Evolutionary conservation across 2,113 vertebrate species (phyloP), one percentile per base, ranked within the genome.

Genomic region (Beaufortia kweichowensis): DNA sequence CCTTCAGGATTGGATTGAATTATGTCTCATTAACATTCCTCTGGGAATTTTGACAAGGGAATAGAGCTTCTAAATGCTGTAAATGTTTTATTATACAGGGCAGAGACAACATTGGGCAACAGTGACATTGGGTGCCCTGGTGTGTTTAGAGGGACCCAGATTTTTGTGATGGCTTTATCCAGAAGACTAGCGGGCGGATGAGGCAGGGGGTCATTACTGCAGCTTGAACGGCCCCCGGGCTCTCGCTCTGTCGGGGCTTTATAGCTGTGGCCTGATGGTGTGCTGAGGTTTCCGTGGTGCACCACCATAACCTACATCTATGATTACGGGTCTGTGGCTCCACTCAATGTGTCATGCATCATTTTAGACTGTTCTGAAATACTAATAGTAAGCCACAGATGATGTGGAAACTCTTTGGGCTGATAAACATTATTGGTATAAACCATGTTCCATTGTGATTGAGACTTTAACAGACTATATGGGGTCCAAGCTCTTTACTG

Each of bases 121-220:
- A 39, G 35, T n/a, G 6, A 19, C 15, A 53, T 53, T 19, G 19
- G 0, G 72, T 7, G 46, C 65, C 10, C 17, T 68, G 50, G 21
- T 53, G 7, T 53, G 26, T 31, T 19, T 4, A 14, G 28, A 39
- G n/a, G 67, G 28, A 35, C 28, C 6, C n/a, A 24, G 46, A 11
- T 5, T 31, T 53, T 48, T 28, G 56, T 67, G 41, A 26, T 19
- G 64, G n/a, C 19, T 33, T 68, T 14, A 29, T 69, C 29, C 65
- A 21, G 23, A 19, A 48, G 64, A 11, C 15, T 31, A 35, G 60
- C 29, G 60, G 60, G 61, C 15, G 53, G 39, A 3, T 29, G 80
- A 82, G 74, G 87, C 81, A 86, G 89, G 89, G 89, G 90, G 89
- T 89, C 88, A 71, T 89, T 89, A 89, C 78, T 90, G 89, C 86